phyloP scores from a whole-genome alignment of 2,888 invertebrate genomes.

The Toxonevra muliebris region DNA sequence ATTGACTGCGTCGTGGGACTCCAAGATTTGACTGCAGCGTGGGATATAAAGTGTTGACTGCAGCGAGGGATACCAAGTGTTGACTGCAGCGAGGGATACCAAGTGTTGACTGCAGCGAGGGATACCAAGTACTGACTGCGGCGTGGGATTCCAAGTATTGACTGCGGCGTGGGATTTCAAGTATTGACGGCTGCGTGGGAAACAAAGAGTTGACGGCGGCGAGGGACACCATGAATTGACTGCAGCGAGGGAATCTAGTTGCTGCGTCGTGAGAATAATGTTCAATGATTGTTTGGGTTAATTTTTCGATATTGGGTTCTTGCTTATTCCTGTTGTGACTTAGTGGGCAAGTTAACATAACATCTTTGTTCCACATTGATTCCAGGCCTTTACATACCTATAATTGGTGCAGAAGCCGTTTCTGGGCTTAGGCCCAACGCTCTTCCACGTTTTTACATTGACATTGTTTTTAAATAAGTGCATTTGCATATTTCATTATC shows the following conservation, averaged over 20 bases:
- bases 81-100: conserved; percentile 48
- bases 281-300: too few species aligned
- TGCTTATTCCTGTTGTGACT: too few species aligned
- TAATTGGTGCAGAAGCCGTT: too few species aligned
- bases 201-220: conserved; percentile 45
- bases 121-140: conserved; percentile 39
- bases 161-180: conserved; percentile 52
- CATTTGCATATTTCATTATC: too few species aligned
- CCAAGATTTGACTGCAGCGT: conserved; percentile 41
- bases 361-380: too few species aligned
- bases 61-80: conserved; percentile 40
- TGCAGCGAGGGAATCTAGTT: conserved; percentile 40
- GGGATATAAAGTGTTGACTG: conserved; percentile 45
- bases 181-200: conserved; percentile 46
- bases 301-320: too few species aligned
- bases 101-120: conserved; percentile 42
- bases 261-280: conserved; percentile 41
- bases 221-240: conserved; percentile 47
- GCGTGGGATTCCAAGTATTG: conserved; percentile 42
- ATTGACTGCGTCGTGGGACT: conserved; percentile 45
- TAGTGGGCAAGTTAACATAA: too few species aligned
- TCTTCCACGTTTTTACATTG: too few species aligned
- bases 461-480: too few species aligned
- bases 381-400: too few species aligned
- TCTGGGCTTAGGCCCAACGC: too few species aligned